Percentiles rank a stretch among this genome's conserved stretches.
Conservation (phyloP, 1,140 invertebrate species). For the Pinna nobilis region DNA sequence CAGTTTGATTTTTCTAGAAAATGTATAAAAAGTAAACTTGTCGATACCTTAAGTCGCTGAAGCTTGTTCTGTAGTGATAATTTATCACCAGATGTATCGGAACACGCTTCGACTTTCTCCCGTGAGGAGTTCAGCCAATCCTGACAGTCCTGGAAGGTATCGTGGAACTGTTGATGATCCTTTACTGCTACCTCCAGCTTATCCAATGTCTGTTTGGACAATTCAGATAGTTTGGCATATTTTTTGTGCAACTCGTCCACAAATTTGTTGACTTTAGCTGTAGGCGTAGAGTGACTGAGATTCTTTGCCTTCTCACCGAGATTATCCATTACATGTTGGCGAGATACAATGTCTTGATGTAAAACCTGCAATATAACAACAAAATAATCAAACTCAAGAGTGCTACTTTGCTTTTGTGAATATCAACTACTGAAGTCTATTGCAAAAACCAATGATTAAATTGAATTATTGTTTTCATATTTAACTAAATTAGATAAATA, state of each 20-base stretch:
- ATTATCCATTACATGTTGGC: slow-evolving; percentile 90
- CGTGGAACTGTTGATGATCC: slow-evolving; percentile 91
- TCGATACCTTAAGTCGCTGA: slow-evolving; percentile 87
- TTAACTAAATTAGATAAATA: no score
- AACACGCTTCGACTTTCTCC: slow-evolving; percentile 89
- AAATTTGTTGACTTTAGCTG: slow-evolving; percentile 81
- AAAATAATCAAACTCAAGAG: no score
- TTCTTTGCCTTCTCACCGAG: slow-evolving; percentile 94
- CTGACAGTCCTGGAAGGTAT: slow-evolving; percentile 89
- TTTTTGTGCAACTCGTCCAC: slow-evolving; percentile 92
- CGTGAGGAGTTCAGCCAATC: slow-evolving; percentile 93
- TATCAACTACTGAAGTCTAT: no score
- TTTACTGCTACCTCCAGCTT: slow-evolving; percentile 90
- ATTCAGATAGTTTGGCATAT: slow-evolving; percentile 90
- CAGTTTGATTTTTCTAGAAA: no score
- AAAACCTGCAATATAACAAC: slow-evolving; percentile 77
- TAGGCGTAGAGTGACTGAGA: slow-evolving; percentile 81
- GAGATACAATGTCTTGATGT: slow-evolving; percentile 95
- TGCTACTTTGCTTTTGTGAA: no score
- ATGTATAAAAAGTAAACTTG: no score
- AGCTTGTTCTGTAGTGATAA: slow-evolving; percentile 92
- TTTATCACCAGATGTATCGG: slow-evolving; percentile 90
- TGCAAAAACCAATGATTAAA: no score
- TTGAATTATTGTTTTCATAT: no score
- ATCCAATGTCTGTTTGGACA: slow-evolving; percentile 89